Evolutionary conservation across 1,140 invertebrate species (phyloP).

Genomic region (Adoxophyes honmai): DNA sequence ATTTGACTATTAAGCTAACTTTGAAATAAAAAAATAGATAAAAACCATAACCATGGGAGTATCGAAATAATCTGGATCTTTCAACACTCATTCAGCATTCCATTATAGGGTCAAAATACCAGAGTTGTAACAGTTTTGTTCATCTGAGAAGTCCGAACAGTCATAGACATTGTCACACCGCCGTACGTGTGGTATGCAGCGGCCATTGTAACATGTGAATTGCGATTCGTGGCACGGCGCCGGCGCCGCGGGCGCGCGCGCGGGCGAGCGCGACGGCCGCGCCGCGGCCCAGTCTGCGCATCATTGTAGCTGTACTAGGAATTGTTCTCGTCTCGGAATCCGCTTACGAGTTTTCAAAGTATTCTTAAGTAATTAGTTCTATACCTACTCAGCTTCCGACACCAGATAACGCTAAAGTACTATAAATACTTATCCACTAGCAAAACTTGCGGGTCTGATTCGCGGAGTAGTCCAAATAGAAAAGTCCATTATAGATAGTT

Average conservation of each 20-base stretch:
- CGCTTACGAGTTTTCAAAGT: too few relatives aligned
- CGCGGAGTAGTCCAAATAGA: too few relatives aligned
- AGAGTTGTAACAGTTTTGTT: slow-evolving; percentile 87
- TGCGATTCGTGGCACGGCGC: slow-evolving; percentile 75
- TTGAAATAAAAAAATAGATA: not conserved
- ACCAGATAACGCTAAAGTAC: too few relatives aligned
- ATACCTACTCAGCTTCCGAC: too few relatives aligned
- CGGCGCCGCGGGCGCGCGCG: slow-evolving; percentile 30
- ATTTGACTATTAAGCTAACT: too few relatives aligned
- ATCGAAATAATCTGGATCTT: slow-evolving; percentile 16
- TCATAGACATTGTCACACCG: slow-evolving; percentile 93
- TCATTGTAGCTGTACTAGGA: slow-evolving; percentile 17
- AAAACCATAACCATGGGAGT: slow-evolving; percentile 1
- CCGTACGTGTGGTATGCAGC: slow-evolving; percentile 82
- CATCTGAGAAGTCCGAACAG: slow-evolving; percentile 94
- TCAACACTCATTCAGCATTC: slow-evolving; percentile 42
- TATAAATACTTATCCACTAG: too few relatives aligned
- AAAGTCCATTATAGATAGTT: too few relatives aligned
- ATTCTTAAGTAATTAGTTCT: too few relatives aligned
- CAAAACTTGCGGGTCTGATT: too few relatives aligned
- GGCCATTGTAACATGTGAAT: slow-evolving; percentile 82
- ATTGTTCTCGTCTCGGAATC: too few relatives aligned
- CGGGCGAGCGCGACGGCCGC: slow-evolving; percentile 46
- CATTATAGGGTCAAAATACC: slow-evolving; percentile 52
- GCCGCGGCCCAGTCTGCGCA: slow-evolving; percentile 55